Evolutionary conservation across 2,888 invertebrate species (phyloP).

Genomic region (Cyaniris semiargus): DNA sequence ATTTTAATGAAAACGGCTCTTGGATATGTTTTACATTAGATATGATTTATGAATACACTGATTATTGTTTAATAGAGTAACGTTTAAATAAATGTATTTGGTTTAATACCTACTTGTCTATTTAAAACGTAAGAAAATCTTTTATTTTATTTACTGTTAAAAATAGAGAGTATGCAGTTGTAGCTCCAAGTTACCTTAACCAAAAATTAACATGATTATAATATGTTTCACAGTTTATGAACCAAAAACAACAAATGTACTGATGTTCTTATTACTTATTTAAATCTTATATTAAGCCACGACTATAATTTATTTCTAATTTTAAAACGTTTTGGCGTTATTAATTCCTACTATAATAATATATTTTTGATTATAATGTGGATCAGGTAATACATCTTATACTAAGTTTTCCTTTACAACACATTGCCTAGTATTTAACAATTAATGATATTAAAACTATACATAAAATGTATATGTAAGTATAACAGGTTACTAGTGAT

Average conservation of each 20-base stretch:
- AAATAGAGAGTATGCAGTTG: no score
- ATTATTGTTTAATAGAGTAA: neutral
- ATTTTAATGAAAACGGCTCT: slow-evolving; percentile 22
- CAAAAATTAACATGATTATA: no score
- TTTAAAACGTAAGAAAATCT: neutral
- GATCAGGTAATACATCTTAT: neutral
- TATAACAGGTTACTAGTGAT: neutral
- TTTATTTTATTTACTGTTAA: no score
- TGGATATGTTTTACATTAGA: slow-evolving; percentile 31
- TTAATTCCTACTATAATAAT: neutral
- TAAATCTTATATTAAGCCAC: no score
- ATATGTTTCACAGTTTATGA: neutral
- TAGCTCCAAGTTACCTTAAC: no score
- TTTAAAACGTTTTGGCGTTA: neutral
- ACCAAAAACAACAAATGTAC: neutral
- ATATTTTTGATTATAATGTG: neutral
- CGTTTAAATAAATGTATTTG: neutral
- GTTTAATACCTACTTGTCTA: neutral
- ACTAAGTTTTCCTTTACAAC: neutral
- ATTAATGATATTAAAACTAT: neutral
- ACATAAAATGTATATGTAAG: neutral
- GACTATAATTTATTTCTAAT: neutral
- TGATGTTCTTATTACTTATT: no score
- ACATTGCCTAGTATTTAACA: neutral
- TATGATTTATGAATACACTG: neutral